These are phyloP conservation scores for Harpalus rubripes DNA, from an alignment of 2,888 invertebrate genomes.

Conservation along the genomic window DNA sequence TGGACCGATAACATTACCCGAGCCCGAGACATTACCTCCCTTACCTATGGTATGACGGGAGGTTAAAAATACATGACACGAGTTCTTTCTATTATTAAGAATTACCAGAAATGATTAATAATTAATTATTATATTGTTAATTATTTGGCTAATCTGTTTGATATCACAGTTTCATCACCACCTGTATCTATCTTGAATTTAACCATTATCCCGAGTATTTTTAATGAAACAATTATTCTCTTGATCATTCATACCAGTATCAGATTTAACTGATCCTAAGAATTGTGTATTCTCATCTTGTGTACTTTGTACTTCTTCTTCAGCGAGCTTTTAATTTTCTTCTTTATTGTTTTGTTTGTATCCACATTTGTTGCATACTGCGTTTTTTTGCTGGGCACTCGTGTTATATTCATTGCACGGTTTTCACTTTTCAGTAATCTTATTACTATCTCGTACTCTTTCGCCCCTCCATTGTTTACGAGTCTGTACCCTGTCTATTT, in stretches of 20 bases:
- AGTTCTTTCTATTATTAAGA: no score
- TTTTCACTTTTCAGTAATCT: background rate
- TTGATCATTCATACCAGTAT: no score
- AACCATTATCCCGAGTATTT: background rate
- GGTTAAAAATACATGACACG: no score
- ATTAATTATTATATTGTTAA: no score
- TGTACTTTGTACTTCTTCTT: background rate
- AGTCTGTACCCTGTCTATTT: background rate
- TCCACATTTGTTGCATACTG: slow-evolving; percentile 11
- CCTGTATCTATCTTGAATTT: background rate
- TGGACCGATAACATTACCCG: no score
- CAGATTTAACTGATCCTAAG: no score
- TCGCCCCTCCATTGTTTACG: background rate
- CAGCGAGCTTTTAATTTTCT: background rate
- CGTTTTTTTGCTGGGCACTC: slow-evolving; percentile 8
- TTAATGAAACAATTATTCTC: background rate
- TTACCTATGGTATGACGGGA: no score
- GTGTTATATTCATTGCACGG: background rate
- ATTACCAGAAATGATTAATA: no score
- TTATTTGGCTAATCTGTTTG: background rate
- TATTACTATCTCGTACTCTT: background rate
- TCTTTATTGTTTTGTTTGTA: slow-evolving; percentile 2
- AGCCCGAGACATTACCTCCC: no score
- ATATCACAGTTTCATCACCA: background rate
- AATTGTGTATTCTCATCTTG: no score